Percentiles rank a stretch among this genome's conserved stretches.
phyloP scores from a whole-genome alignment of 64 coral and sea anemone species.

The Stichodactyla mertensii region DNA sequence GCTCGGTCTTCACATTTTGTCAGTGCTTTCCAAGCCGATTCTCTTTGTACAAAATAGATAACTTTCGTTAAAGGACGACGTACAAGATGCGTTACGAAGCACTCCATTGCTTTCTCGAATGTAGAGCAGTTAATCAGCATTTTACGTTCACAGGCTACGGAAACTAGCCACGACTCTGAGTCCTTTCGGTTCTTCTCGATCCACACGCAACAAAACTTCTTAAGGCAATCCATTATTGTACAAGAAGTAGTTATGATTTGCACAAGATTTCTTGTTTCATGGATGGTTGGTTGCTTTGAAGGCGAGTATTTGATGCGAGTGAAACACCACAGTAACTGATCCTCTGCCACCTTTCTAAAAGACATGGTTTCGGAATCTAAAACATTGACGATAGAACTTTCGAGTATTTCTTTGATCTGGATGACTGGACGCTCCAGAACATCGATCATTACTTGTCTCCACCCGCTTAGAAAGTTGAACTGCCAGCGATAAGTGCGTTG shows the following conservation, averaged over 20 bases:
- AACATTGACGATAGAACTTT: background rate
- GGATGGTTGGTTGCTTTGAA: no score
- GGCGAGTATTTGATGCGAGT: no score
- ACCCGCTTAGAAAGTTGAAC: slow-evolving; percentile 67
- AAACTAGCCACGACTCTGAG: slow-evolving; percentile 44
- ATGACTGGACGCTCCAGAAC: no score
- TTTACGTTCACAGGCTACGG: slow-evolving; percentile 68
- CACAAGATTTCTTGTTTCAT: slow-evolving; percentile 15
- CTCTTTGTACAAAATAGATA: slow-evolving; percentile 77
- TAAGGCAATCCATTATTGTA: slow-evolving; percentile 44
- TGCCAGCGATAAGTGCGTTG: no score
- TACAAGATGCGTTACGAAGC: slow-evolving; percentile 47
- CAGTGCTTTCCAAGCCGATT: slow-evolving; percentile 48
- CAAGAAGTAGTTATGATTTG: slow-evolving; percentile 29
- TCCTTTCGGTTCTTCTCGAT: slow-evolving; percentile 14
- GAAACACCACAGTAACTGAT: no score
- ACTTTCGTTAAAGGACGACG: slow-evolving; percentile 68
- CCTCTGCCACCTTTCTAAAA: no score
- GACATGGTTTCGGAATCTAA: slow-evolving; percentile 16
- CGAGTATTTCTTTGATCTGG: slow-evolving; percentile 13
- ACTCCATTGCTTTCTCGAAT: slow-evolving; percentile 56
- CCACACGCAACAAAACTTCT: slow-evolving; percentile 36
- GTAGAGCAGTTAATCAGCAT: slow-evolving; percentile 72
- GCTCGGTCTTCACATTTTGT: background rate
- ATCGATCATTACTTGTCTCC: slow-evolving; percentile 25